Base-by-base conservation (phyloP, 1,140 invertebrate species). In the Drosophila watanabei region DNA sequence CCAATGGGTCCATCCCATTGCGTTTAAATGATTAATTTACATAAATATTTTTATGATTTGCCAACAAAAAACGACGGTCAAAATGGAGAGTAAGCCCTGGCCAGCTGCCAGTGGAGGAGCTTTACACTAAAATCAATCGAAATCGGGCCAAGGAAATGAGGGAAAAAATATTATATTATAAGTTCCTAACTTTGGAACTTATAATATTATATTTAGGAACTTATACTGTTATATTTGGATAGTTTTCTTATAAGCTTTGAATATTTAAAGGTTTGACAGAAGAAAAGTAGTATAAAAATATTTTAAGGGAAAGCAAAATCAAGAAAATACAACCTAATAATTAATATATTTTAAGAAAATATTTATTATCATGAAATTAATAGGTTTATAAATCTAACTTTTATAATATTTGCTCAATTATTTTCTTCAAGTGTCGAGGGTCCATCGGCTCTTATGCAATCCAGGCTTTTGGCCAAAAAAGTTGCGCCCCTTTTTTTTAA, bases 21-120 rank as follows among this genome's bases (percentile, higher is more conserved):
- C 79, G 82, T 84, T 90, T 89, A 90, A 90, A 90, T 90, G 86
- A 86, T 86, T 91, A 86, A 90, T 90, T 90, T 91, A 90, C 86
- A 90, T 90, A 90, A 90, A 90, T 90, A 90, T 90, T 90, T 90
- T 90, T 90, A 90, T 90, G 86, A 90, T 90, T 90, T 90, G 87
- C 79, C 86, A 90, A 89, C 80, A 48, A 75, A 75, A 79, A 75
- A 79, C 68, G 68, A 72, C 24, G 65, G 56, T 56, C 37, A 75
- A 63, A 49, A 24, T 28, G 46, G 24, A 56, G 43, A 56, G 52
- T 35, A 52, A 68, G 57, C 46, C 70, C 68, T 75, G 71, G 71
- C 68, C 68, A 75, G 46, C 54, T 73, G 68, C 71, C 68, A 71
- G 48, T 41, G 18, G n/a, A n/a, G 9, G 24, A 10, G 63, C 33